Percentiles rank a stretch among this genome's conserved stretches.
These are phyloP conservation scores for Lepidurus apus DNA, from an alignment of 1,140 invertebrate genomes.

Conservation along the genomic window DNA sequence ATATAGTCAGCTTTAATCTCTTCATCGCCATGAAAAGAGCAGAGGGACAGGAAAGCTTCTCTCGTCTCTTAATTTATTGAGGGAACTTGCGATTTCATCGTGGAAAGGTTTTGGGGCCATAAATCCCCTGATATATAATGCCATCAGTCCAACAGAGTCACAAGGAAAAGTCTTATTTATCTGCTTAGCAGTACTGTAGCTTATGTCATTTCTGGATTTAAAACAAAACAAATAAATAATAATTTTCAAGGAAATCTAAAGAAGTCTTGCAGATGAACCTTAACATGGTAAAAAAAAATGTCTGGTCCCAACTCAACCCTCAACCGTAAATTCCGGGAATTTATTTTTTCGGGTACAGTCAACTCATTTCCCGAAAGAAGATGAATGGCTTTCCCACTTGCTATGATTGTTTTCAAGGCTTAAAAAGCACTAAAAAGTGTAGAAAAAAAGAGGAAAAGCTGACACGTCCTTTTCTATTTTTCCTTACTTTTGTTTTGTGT, in stretches of 20 bases:
- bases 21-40: constrained; percentile 4
- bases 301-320: neutral
- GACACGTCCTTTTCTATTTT: neutral
- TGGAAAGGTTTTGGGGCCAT: neutral
- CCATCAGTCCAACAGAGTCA: neutral
- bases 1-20: neutral
- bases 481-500: too few species aligned
- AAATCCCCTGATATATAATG: constrained; percentile 10
- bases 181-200: neutral
- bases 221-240: too few species aligned
- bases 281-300: too few species aligned
- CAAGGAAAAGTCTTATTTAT: neutral
- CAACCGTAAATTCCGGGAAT: neutral
- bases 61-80: neutral
- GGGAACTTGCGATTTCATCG: constrained; percentile 16
- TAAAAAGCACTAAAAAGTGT: neutral
- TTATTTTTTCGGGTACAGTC: neutral
- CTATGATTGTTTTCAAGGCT: neutral
- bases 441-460: neutral
- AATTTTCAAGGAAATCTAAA: too few species aligned
- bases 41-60: neutral
- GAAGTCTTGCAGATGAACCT: too few species aligned
- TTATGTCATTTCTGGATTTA: neutral
- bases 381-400: neutral
- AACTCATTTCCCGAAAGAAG: constrained; percentile 3